phyloP scores from a whole-genome alignment of 2,888 invertebrate species.

The Corbicula japonica region DNA sequence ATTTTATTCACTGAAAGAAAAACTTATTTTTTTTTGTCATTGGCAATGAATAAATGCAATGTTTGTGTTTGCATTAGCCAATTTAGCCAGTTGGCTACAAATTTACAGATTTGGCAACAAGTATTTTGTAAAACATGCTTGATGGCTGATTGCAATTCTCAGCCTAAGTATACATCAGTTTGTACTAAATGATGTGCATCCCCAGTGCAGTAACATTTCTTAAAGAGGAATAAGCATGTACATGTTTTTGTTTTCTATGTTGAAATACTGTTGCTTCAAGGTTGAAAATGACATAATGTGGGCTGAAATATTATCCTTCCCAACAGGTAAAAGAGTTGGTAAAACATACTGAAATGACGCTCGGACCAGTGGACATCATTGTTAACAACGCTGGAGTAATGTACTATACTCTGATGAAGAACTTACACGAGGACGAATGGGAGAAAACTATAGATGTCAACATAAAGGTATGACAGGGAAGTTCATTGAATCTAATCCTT shows the following conservation, averaged over 20 bases:
- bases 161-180: neutral
- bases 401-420: constrained; percentile 86
- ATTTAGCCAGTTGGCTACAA: too few species aligned
- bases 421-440: constrained; percentile 86
- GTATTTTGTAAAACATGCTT: too few species aligned
- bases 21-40: too few species aligned
- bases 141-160: too few species aligned
- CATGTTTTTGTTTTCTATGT: neutral
- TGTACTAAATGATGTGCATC: neutral
- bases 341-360: constrained; percentile 79
- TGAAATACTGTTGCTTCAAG: too few species aligned
- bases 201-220: neutral
- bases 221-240: neutral
- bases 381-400: constrained; percentile 87
- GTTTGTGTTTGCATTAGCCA: too few species aligned
- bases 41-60: too few species aligned
- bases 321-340: constrained; percentile 82
- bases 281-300: too few species aligned
- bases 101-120: too few species aligned
- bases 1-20: too few species aligned
- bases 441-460: constrained; percentile 86
- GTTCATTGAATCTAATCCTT: too few species aligned
- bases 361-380: constrained; percentile 85
- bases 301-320: too few species aligned
- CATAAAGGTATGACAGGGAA: constrained; percentile 82